These are phyloP conservation scores for Campoletis sonorensis DNA, from an alignment of 1,140 invertebrate species.

Conservation along the genomic window DNA sequence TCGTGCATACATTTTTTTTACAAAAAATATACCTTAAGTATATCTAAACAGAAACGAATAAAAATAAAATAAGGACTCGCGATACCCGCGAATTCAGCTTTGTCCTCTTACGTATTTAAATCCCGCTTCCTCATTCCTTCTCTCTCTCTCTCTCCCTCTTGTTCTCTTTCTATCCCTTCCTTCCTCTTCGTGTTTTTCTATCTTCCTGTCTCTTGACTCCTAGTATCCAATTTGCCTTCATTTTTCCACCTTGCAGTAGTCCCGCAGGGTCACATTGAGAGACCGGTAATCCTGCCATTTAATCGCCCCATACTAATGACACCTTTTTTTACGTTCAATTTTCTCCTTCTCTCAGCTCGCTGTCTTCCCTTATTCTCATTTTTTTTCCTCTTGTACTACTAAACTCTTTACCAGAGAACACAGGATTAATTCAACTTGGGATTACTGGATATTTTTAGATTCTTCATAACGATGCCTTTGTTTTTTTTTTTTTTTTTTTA, in stretches of 20 bases:
- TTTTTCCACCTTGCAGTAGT: slow-evolving; percentile 9
- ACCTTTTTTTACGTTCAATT: slow-evolving; percentile 47
- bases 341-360: slow-evolving; percentile 42
- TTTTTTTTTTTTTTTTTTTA: background rate
- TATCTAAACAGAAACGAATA: no score
- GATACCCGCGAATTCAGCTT: slow-evolving; percentile 1
- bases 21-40: no score
- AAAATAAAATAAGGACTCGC: background rate
- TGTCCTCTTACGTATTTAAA: slow-evolving; percentile 3
- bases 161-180: background rate
- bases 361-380: slow-evolving; percentile 35
- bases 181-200: background rate
- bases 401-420: slow-evolving; percentile 33
- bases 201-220: slow-evolving; percentile 13
- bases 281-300: slow-evolving; percentile 50
- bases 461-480: background rate
- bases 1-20: no score
- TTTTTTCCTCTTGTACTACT: slow-evolving; percentile 36
- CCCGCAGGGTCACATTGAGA: slow-evolving; percentile 34
- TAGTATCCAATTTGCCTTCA: slow-evolving; percentile 34
- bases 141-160: background rate
- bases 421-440: slow-evolving; percentile 45
- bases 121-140: no score
- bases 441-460: slow-evolving; percentile 30
- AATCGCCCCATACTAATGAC: slow-evolving; percentile 46